Base-by-base conservation (phyloP, 2,113 vertebrate genomes). In the Sceloporus tristichus region DNA sequence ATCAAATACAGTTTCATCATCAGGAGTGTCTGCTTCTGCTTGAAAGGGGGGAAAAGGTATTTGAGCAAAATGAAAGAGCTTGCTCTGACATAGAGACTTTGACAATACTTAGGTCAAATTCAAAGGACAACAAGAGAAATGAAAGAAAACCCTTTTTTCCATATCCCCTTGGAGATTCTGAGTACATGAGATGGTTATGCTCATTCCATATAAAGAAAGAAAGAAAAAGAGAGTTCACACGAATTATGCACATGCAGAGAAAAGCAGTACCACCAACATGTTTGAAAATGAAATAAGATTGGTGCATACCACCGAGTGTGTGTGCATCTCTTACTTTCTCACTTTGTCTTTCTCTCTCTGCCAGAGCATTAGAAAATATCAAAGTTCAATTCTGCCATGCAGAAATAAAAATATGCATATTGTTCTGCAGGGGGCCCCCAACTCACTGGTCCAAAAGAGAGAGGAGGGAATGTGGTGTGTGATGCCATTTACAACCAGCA, bases 11-110 rank as follows among this genome's bases (percentile, higher is more conserved):
- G 0, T 85, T 94, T 91, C 62, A 90, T 92, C 84, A 90, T 38
- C 73, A 82, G 5, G 25, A 92, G 1, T n/a, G 87, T 90, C 78
- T 90, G 19, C 40, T 91, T 93, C 90, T 93, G 83, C 86, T 88
- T 38, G 19, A 85, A 89, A 84, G 80, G 2, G 0, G 76, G 29
- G 42, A 53, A 78, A 82, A 88, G 85, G 0, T 85, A 3, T 84
- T 89, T 80, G 9, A 19, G 66, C 27, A 54, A 75, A 85, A 86
- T 77, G 66, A 66, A 85, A 86, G 79, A 76, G n/a, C 76, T 70
- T 82, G 42, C 9, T 29, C 14, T 54, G n/a, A 76, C 56, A 80
- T 14, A 19, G 70, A 56, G 79, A 79, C 13, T 76, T 86, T 94
- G 88, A 38, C 53, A 92, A 65, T 79, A 68, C 89, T 92, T 89